Evolutionary conservation across 2,113 vertebrate genomes (phyloP), one percentile per base, ranked within the genome.

Genomic region (Spilogale gracilis): DNA sequence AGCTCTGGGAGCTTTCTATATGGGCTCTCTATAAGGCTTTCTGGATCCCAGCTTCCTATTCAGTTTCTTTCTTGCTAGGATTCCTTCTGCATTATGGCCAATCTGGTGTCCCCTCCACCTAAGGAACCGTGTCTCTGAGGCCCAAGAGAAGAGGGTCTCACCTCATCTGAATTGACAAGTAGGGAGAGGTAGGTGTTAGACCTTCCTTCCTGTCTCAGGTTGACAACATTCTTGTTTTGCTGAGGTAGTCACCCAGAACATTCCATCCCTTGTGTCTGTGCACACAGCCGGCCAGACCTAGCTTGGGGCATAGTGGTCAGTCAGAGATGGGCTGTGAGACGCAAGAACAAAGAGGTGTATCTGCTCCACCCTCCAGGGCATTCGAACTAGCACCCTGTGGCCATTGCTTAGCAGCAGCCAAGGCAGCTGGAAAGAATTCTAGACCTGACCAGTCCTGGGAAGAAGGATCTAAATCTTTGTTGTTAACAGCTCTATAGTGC

Each of bases 221-320:
- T 67, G 95, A 79, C 78, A 88, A 78, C 48, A 67, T 83, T 95
- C 76, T 93, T 97, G 89, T 92, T 89, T 92, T 81, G 73, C 50
- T 76, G 58, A 93, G 54, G 89, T 17, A 89, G 87, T 87, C 65
- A 76, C 84, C 60, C n/a, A 87, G 92, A 96, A 91, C 95, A 88
- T 90, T 97, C 87, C 2, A 30, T 89, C 74, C 76, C 83, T 76
- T 0, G 1, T 45, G 45, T 63, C 94, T 89, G 30, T 86, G 54
- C 43, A 80, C 65, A 81, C 60, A 83, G 54, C n/a, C 25, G 25
- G 93, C 61, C 58, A 89, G 85, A 69, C 89, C 84, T 84, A 79
- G 43, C 52, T 88, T 78, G 27, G 43, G 56, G 61, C 38, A 58
- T 78, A 48, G 52, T 25, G 76, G 91, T 84, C 89, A 54, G 58